These are phyloP conservation scores for Platichthys flesus DNA, from an alignment of 2,113 vertebrate species.

Conservation along the genomic window DNA sequence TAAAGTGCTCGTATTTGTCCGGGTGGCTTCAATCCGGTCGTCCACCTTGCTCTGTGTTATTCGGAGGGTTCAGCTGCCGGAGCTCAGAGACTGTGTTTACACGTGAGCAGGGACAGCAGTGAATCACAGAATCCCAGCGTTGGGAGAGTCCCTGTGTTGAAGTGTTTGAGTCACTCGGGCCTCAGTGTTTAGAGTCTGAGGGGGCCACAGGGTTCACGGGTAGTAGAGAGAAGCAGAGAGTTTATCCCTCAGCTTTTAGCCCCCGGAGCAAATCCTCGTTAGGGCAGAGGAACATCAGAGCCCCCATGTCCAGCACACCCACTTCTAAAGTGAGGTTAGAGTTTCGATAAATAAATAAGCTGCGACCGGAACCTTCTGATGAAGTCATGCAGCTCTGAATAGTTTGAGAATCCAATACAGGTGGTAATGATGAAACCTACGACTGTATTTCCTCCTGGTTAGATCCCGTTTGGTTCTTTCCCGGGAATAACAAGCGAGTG, in stretches of 20 bases:
- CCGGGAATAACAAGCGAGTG: not conserved
- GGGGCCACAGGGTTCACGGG: conserved; percentile 41
- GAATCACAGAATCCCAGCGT: conserved; percentile 46
- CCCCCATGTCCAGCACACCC: too few species aligned
- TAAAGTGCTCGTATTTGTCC: not conserved
- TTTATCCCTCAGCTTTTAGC: not conserved
- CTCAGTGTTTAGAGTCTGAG: conserved; percentile 65
- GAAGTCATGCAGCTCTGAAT: conserved; percentile 3
- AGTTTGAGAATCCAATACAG: not conserved
- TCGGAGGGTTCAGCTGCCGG: conserved; percentile 46
- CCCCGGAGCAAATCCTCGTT: not conserved
- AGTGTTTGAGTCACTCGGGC: conserved; percentile 52
- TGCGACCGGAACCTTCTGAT: not conserved
- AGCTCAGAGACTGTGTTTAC: conserved; percentile 64
- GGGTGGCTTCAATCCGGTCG: not conserved
- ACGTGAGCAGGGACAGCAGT: conserved; percentile 20
- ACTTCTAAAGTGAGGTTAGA: not conserved
- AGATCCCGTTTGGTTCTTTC: not conserved
- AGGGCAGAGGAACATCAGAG: not conserved
- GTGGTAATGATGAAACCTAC: conserved; percentile 9
- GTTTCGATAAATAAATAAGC: conserved; percentile 1
- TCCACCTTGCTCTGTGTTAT: not conserved
- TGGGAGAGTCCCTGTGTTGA: conserved; percentile 11
- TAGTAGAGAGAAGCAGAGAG: not conserved
- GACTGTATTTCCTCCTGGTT: not conserved